These are phyloP conservation scores for Marcusenius ussheri DNA, from an alignment of 2,113 vertebrate species.

Conservation along the genomic window DNA sequence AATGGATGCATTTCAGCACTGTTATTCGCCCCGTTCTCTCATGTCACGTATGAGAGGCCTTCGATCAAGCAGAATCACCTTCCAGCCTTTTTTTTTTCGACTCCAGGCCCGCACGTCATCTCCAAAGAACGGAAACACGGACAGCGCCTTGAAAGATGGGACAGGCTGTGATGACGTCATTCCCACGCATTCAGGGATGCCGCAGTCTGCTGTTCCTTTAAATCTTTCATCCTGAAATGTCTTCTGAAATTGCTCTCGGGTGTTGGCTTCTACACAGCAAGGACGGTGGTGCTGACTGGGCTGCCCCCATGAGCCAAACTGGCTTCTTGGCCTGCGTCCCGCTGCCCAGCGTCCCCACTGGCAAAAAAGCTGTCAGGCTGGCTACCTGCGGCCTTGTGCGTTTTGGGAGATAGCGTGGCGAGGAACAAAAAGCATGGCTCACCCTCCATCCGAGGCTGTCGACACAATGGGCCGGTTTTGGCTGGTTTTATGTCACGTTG, in stretches of 20 bases:
- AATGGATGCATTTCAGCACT: background rate
- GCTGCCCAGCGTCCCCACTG: background rate
- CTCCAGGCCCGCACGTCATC: background rate
- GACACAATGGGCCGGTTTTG: background rate
- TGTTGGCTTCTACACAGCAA: background rate
- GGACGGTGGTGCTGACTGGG: background rate
- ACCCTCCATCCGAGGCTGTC: background rate
- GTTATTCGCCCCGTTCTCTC: background rate
- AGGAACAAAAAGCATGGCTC: background rate
- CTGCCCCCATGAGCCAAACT: background rate
- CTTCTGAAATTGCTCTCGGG: background rate
- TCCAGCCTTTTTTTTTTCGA: background rate
- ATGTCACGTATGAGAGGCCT: background rate
- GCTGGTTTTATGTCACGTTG: background rate
- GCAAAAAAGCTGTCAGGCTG: background rate
- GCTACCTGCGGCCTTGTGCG: background rate
- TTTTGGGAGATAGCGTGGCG: background rate
- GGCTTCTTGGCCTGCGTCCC: background rate
- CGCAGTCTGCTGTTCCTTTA: background rate
- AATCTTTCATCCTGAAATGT: background rate
- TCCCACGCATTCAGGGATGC: background rate
- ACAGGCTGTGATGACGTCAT: conserved; percentile 46
- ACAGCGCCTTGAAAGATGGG: conserved; percentile 44
- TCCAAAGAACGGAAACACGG: conserved; percentile 24
- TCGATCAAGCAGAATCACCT: background rate